Conservation (phyloP, 2,888 invertebrate species). For the Caenorhabditis sp. region DNA sequence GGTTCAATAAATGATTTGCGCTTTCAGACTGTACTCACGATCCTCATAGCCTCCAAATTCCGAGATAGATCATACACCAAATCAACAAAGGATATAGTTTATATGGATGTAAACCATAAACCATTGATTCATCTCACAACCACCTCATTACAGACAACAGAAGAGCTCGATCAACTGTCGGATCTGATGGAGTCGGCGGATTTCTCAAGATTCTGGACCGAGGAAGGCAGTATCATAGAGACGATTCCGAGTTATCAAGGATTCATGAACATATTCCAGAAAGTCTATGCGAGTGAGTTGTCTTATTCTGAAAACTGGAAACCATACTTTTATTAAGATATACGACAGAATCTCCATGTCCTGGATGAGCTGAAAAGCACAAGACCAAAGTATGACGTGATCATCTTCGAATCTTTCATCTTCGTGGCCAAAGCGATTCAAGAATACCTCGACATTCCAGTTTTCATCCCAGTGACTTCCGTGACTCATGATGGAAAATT, state of each 20-base stretch:
- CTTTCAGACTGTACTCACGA: conserved; percentile 52
- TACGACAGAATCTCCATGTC: conserved; percentile 14
- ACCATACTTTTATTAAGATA: background rate
- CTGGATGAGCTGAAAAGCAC: conserved; percentile 37
- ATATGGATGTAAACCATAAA: conserved; percentile 35
- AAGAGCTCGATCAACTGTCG: background rate
- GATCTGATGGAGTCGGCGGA: conserved; percentile 28
- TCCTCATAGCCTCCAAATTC: conserved; percentile 14
- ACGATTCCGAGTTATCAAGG: conserved; percentile 36
- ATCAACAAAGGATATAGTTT: conserved; percentile 41
- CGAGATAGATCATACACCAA: conserved; percentile 39
- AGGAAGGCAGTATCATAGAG: conserved; percentile 39
- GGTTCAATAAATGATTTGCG: background rate
- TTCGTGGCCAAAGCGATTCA: conserved; percentile 13
- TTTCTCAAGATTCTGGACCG: conserved; percentile 44
- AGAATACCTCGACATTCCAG: conserved; percentile 52
- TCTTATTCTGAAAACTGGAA: background rate
- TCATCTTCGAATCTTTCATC: conserved; percentile 41
- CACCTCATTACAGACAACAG: conserved; percentile 25
- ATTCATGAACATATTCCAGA: conserved; percentile 7
- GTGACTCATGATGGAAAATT: conserved; percentile 36
- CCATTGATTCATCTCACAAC: background rate
- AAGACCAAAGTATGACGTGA: conserved; percentile 41
- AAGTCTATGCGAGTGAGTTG: conserved; percentile 24
- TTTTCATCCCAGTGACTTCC: conserved; percentile 35